Conservation (phyloP, 1,140 invertebrate species). For the Chionoecetes opilio region DNA sequence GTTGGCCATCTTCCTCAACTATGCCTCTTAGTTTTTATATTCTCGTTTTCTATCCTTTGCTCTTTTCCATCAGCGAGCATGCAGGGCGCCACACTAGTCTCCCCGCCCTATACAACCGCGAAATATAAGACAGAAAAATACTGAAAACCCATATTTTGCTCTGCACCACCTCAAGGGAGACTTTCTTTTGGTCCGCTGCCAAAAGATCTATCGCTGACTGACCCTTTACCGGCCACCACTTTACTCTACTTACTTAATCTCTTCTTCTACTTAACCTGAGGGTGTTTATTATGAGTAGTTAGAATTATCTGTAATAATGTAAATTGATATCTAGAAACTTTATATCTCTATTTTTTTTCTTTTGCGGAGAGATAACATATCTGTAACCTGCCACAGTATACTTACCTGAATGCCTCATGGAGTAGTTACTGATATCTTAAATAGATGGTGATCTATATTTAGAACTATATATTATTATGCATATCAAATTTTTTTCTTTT, state of each 20-base stretch:
- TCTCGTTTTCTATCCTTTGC: neutral
- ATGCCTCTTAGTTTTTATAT: neutral
- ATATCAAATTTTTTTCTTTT: too few species aligned
- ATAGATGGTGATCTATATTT: too few species aligned
- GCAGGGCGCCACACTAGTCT: too few species aligned
- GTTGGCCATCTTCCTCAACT: too few species aligned
- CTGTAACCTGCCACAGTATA: neutral
- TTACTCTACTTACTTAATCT: too few species aligned
- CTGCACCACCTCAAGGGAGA: neutral
- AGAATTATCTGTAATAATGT: too few species aligned
- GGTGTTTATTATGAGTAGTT: too few species aligned
- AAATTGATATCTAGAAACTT: too few species aligned
- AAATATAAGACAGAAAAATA: slow-evolving; percentile 31
- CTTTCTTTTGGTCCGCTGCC: neutral
- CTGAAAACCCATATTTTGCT: neutral
- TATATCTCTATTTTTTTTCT: too few species aligned
- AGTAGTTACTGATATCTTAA: too few species aligned
- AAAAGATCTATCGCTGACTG: neutral
- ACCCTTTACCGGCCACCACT: neutral
- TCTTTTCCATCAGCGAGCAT: neutral
- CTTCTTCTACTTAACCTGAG: neutral
- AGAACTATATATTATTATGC: too few species aligned
- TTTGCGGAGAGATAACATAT: too few species aligned
- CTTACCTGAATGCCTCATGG: neutral
- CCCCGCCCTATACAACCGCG: neutral